Conservation (phyloP, 2,113 vertebrate genomes). For the Micronisus gabar region DNA sequence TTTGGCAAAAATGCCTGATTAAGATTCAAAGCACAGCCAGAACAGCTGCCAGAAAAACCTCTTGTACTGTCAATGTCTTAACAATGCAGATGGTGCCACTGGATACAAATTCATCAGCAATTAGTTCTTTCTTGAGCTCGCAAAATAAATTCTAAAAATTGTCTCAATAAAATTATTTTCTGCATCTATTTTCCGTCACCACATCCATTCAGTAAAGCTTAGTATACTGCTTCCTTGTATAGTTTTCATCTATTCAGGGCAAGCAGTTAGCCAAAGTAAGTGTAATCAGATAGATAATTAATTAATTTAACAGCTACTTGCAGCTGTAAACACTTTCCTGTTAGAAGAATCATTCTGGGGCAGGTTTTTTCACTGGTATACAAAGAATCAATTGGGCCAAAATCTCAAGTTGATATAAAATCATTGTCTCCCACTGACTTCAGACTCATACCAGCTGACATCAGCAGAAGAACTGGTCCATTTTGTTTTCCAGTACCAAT, state of each 20-base stretch:
- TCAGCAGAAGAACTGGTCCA: background rate
- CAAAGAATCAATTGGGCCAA: background rate
- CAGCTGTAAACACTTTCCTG: background rate
- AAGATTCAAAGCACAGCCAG: constrained; percentile 19
- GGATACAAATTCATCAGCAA: constrained; percentile 16
- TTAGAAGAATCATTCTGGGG: background rate
- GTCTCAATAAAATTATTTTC: background rate
- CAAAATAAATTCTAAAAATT: background rate
- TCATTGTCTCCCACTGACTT: background rate
- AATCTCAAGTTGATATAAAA: background rate
- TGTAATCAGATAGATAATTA: background rate
- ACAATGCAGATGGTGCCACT: background rate
- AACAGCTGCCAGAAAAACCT: constrained; percentile 11
- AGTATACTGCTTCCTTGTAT: background rate
- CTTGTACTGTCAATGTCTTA: background rate
- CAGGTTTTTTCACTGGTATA: background rate
- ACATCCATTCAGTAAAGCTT: background rate
- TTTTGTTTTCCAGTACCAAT: background rate
- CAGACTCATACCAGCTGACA: background rate
- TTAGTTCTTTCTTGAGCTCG: background rate
- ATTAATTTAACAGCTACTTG: background rate
- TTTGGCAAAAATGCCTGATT: background rate
- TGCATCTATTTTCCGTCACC: background rate
- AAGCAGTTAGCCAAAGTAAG: background rate
- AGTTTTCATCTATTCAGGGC: background rate